Base-by-base conservation (phyloP, 2,888 invertebrate species). In the Steinernema carpocapsae region DNA sequence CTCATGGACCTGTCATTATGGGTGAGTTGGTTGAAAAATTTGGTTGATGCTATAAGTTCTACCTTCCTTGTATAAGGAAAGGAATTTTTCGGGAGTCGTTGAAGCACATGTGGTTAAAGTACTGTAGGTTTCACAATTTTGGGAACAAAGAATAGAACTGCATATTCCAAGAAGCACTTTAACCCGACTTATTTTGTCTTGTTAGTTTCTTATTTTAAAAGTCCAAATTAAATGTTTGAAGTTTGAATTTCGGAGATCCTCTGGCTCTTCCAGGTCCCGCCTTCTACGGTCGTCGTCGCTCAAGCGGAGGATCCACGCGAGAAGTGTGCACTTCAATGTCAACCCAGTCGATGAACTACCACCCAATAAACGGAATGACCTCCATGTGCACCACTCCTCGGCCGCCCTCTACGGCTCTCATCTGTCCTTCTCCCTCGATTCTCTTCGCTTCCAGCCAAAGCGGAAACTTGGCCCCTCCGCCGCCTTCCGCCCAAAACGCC, bases 381-480 rank as follows among this genome's bases (percentile, higher is more conserved):
- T 64, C 64, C 17, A 64, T 64, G 64, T 64, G 64, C 64, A 26
- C 64, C 26, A 64, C 64, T 17, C 64, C 64, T 4, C 64, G 64
- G 12, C 64, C 64, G 32, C 64, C 64, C 2, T 64, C 64, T 29
- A 32, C 64, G 37, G 64, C 37, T n/a, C 17, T 64, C 1, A 64
- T 64, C 64, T 64, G 64, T 64, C 64, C 64, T 1, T 64, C 64
- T 1, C 64, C 64, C 17, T 64, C 64, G 37, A 64, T 64, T 37
- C 37, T 64, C 32, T 64, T 64, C 64, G 29, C 64, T 29, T 64
- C 64, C 17, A 32, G 37, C 64, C 64, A 64, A 32, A 32, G 64
- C 29, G 64, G 64, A 32, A 64, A 64, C 37, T 64, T 64, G 64
- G 64, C 64, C 32, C 56, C 56, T 24, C 64, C 64, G 32, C 32